Evolutionary conservation across 2,888 invertebrate species (phyloP).

Genomic region (Coenonympha arcania): DNA sequence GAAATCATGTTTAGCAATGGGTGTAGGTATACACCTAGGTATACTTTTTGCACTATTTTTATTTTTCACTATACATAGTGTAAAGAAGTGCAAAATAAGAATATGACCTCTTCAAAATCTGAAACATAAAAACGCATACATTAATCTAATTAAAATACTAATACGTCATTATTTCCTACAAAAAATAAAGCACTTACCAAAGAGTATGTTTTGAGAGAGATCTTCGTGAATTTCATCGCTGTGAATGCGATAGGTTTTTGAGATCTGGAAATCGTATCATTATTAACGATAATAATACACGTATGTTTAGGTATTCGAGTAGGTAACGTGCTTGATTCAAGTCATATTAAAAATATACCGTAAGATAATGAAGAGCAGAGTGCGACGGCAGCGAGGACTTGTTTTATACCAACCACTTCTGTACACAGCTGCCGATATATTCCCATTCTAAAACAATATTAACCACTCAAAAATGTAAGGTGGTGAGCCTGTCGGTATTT

Average conservation of each 20-base stretch:
- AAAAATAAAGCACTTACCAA: slow-evolving; percentile 41
- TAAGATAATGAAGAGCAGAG: slow-evolving; percentile 54
- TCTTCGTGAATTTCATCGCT: slow-evolving; percentile 64
- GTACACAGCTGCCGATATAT: slow-evolving; percentile 55
- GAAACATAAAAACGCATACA: slow-evolving; percentile 34
- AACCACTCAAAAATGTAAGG: no score
- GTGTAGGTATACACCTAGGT: no score
- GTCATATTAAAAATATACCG: slow-evolving; percentile 38
- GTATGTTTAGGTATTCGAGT: no score
- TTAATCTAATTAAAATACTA: neutral
- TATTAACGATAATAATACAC: neutral
- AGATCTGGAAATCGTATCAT: slow-evolving; percentile 39
- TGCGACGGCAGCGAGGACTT: slow-evolving; percentile 52
- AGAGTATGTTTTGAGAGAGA: slow-evolving; percentile 58
- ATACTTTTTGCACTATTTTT: no score
- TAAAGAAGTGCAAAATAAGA: slow-evolving; percentile 65
- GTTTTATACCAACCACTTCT: slow-evolving; percentile 61
- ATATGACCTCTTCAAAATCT: slow-evolving; percentile 64
- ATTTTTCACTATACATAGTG: slow-evolving; percentile 62
- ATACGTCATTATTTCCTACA: no score
- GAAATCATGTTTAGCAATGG: no score
- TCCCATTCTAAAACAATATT: slow-evolving; percentile 45
- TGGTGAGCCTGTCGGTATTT: no score
- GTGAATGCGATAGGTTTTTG: slow-evolving; percentile 65
- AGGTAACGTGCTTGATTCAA: no score